phyloP scores from a whole-genome alignment of 30 jellyfish, hydroid and myxozoan genomes.

The Hydra vulgaris region DNA sequence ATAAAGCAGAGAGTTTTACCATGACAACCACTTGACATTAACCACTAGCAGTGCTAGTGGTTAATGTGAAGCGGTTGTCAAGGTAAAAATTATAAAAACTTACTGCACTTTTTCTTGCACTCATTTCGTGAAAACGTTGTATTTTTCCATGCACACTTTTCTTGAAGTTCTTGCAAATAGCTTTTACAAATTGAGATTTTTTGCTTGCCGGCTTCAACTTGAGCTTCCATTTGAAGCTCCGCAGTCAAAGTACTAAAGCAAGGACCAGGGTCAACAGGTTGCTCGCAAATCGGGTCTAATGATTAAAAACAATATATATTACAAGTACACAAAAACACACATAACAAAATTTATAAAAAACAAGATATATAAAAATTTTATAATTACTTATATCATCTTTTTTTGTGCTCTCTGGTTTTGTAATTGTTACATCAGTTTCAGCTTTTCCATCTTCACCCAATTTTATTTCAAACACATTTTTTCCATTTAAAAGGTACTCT shows the following conservation, averaged over 20 bases:
- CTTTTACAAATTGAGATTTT: slow-evolving; percentile 73
- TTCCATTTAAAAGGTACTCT: slow-evolving; percentile 68
- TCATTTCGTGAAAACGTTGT: slow-evolving; percentile 53
- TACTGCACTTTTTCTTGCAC: slow-evolving; percentile 80
- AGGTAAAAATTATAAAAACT: slow-evolving; percentile 9
- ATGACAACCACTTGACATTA: too few relatives aligned
- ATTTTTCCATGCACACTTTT: slow-evolving; percentile 66
- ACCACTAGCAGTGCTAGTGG: too few relatives aligned
- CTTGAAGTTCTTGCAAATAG: slow-evolving; percentile 57
- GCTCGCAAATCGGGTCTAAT: slow-evolving; percentile 53
- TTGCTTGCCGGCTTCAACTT: slow-evolving; percentile 86
- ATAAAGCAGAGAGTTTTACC: too few relatives aligned
- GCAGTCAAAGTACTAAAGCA: slow-evolving; percentile 62
- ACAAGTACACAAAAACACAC: too few relatives aligned
- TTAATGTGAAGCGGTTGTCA: too few relatives aligned
- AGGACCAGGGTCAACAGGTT: slow-evolving; percentile 77
- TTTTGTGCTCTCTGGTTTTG: slow-evolving; percentile 34
- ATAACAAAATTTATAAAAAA: not conserved
- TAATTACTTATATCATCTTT: slow-evolving; percentile 52
- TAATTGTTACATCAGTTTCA: slow-evolving; percentile 74
- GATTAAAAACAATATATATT: too few relatives aligned
- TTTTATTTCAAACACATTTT: slow-evolving; percentile 40
- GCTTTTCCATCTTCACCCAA: slow-evolving; percentile 59
- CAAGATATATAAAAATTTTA: not conserved
- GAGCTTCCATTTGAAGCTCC: slow-evolving; percentile 59